Conservation (phyloP, 35 echinoderm and acorn worm species). For the Ophioderma brevispina region DNA sequence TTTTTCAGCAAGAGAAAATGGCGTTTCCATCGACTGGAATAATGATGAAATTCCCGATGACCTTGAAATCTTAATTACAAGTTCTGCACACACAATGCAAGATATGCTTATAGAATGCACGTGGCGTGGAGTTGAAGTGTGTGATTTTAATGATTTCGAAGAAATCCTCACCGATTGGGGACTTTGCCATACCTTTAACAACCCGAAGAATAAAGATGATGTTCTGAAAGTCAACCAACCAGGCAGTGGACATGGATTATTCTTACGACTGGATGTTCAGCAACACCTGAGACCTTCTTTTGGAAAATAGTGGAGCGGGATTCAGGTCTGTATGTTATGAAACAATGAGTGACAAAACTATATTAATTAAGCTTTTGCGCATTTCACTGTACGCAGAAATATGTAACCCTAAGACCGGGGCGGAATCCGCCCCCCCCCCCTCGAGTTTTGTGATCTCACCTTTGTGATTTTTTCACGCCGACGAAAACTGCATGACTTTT, state of each 20-base stretch:
- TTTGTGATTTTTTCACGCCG: no score
- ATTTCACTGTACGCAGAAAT: no score
- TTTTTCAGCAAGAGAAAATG: no score
- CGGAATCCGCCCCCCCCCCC: no score
- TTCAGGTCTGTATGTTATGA: no score
- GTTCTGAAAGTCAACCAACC: conserved; percentile 3
- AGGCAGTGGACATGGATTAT: conserved; percentile 11
- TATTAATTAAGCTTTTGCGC: no score
- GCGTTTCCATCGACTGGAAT: no score
- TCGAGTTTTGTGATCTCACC: no score
- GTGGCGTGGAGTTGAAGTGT: neutral
- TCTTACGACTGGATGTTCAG: conserved; percentile 1
- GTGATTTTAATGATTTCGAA: neutral
- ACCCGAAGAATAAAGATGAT: neutral
- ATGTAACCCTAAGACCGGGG: no score
- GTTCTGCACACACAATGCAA: neutral
- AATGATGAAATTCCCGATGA: no score
- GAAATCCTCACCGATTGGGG: neutral
- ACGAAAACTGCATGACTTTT: no score
- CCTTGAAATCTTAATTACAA: neutral
- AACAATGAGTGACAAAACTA: no score
- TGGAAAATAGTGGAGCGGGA: conserved; percentile 13
- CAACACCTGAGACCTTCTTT: neutral
- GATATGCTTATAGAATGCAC: conserved; percentile 19
- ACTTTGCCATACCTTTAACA: conserved; percentile 24